Conservation (phyloP, 2,113 vertebrate species). For the Ascaphus truei region DNA sequence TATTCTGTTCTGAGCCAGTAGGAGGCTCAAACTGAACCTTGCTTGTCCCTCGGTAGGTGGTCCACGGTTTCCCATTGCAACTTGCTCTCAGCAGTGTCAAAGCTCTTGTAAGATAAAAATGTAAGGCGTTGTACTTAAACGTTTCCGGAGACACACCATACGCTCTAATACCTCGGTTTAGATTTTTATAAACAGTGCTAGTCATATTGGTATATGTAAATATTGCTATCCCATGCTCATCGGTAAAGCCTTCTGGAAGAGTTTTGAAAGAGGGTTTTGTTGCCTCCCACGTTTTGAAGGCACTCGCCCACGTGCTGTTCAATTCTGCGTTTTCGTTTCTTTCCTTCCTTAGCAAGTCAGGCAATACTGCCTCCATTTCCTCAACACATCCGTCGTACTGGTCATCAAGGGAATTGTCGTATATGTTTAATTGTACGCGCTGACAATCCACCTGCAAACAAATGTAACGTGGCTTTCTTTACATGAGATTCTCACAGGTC, state of each 20-base stretch:
- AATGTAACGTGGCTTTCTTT: too few species aligned
- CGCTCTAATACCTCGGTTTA: slow-evolving; percentile 43
- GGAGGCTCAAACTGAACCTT: not conserved
- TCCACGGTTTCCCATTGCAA: slow-evolving; percentile 32
- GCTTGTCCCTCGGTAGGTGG: slow-evolving; percentile 42
- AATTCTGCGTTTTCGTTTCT: slow-evolving; percentile 30
- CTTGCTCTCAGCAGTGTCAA: slow-evolving; percentile 47
- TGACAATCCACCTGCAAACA: not conserved
- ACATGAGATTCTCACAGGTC: too few species aligned
- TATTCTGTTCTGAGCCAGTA: not conserved
- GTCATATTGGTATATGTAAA: slow-evolving; percentile 53
- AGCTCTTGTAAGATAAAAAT: slow-evolving; percentile 61
- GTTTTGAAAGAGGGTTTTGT: not conserved
- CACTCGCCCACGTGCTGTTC: slow-evolving; percentile 40
- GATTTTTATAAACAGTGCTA: slow-evolving; percentile 45
- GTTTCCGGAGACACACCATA: slow-evolving; percentile 34
- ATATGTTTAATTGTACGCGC: slow-evolving; percentile 40
- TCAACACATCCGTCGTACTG: slow-evolving; percentile 55
- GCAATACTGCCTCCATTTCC: slow-evolving; percentile 39
- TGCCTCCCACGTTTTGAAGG: not conserved
- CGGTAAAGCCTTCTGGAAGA: slow-evolving; percentile 40
- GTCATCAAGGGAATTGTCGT: slow-evolving; percentile 55
- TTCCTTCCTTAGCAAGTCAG: slow-evolving; percentile 41
- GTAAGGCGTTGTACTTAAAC: slow-evolving; percentile 41
- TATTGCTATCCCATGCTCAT: slow-evolving; percentile 49